These are phyloP conservation scores for Poeciliopsis infans DNA, from an alignment of 2,797 vertebrate species.

Conservation along the genomic window DNA sequence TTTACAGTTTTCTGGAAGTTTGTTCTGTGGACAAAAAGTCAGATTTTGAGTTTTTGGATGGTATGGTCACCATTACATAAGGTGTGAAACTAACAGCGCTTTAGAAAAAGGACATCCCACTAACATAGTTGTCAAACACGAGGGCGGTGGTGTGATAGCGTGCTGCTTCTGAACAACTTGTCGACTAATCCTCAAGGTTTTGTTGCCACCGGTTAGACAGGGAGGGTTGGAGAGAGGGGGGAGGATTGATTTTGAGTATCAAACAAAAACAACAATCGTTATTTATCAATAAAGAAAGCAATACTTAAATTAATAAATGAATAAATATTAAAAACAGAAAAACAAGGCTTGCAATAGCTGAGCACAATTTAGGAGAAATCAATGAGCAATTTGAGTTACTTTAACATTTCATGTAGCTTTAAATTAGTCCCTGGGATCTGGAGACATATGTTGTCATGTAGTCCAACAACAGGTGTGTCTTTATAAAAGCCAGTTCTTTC, in stretches of 20 bases:
- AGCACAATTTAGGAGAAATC: background rate
- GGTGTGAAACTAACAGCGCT: background rate
- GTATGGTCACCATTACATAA: background rate
- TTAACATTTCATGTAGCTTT: conserved; percentile 5
- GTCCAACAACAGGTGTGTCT: conserved; percentile 58
- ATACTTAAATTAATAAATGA: background rate
- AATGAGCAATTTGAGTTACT: background rate
- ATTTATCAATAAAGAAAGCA: background rate
- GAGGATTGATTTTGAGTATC: background rate
- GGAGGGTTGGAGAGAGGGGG: background rate
- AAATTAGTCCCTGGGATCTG: conserved; percentile 37
- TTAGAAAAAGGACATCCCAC: background rate
- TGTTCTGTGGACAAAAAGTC: background rate
- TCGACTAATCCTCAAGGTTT: background rate
- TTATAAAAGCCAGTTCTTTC: conserved; percentile 41
- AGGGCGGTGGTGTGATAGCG: background rate
- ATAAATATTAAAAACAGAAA: background rate
- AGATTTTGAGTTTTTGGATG: background rate
- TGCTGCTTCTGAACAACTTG: background rate
- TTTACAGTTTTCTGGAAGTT: background rate
- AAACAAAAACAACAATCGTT: background rate
- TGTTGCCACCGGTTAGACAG: background rate
- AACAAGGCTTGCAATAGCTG: background rate
- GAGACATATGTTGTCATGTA: conserved; percentile 30
- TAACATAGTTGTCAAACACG: background rate